A percentile compares a stretch with the other conserved stretches of the same genome.
These are phyloP conservation scores for Rhegmatorhina hoffmannsi DNA, from an alignment of 2,113 vertebrate species.

Conservation along the genomic window DNA sequence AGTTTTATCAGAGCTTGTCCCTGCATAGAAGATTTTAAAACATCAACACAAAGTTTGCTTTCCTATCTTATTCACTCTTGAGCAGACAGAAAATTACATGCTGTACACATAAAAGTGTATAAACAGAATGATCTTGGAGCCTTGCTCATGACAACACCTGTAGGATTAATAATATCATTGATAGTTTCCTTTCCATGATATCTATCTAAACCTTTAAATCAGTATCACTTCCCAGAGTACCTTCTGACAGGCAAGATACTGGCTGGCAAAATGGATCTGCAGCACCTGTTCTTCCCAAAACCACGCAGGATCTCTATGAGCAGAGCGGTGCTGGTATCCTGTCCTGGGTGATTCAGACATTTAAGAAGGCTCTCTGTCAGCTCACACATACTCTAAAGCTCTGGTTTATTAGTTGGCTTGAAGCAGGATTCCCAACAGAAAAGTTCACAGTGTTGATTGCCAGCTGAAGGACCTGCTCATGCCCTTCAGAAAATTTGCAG, in stretches of 20 bases:
- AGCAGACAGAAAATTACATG: not conserved
- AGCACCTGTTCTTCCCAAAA: not conserved
- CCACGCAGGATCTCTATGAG: not conserved
- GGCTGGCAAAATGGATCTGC: not conserved
- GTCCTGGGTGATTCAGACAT: not conserved
- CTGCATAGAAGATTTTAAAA: not conserved
- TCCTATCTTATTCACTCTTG: not conserved
- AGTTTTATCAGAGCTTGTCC: accelerated
- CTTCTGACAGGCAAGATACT: not conserved
- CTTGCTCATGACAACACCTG: not conserved
- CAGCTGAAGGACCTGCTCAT: not conserved
- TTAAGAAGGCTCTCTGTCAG: not conserved
- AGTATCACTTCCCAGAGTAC: not conserved
- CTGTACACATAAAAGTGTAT: not conserved
- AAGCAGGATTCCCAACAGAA: not conserved
- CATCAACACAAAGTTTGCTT: not conserved
- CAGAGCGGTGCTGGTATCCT: not conserved
- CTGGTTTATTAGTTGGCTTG: not conserved
- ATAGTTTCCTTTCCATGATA: not conserved
- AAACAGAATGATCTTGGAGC: not conserved
- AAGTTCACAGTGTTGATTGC: not conserved
- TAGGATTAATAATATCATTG: not conserved
- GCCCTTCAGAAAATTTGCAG: not conserved
- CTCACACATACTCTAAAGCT: not conserved
- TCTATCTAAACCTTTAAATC: not conserved